phyloP scores from a whole-genome alignment of 2,888 invertebrate genomes.

The Archaeoteleia sp. region DNA sequence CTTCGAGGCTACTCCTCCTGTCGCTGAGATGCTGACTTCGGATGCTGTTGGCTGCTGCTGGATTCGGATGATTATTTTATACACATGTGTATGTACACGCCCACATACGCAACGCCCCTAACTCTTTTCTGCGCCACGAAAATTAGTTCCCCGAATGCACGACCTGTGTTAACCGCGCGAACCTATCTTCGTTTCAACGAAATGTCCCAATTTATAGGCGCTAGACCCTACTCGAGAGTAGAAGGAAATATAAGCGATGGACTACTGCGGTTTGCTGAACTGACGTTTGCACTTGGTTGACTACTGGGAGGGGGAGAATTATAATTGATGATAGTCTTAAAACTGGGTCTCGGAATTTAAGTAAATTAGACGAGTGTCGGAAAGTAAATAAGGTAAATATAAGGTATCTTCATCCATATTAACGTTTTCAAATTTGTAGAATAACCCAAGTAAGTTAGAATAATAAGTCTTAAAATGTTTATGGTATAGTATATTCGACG shows the following conservation, averaged over 20 bases:
- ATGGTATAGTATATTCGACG: too few species aligned
- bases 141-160: conserved; percentile 44
- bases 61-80: too few species aligned
- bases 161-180: conserved; percentile 22
- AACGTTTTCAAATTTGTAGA: too few species aligned
- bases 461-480: too few species aligned
- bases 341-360: too few species aligned
- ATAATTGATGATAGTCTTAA: conserved; percentile 8
- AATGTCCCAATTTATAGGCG: conserved; percentile 42
- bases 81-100: conserved; percentile 1
- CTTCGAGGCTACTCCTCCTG: conserved; percentile 14
- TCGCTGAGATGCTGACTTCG: too few species aligned
- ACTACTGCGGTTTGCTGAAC: conserved; percentile 30
- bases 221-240: conserved; percentile 7
- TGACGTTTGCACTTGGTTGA: conserved; percentile 18
- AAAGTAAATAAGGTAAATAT: too few species aligned
- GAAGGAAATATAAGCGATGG: conserved; percentile 25
- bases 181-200: conserved; percentile 23
- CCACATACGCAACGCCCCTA: background rate
- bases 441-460: too few species aligned
- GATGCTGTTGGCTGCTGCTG: too few species aligned
- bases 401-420: too few species aligned
- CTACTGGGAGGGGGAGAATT: conserved; percentile 31
- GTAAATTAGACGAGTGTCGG: too few species aligned
- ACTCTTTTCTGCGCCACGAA: conserved; percentile 27